Evolutionary conservation across 1,140 invertebrate species (phyloP).

Genomic region (Artemia franciscana): DNA sequence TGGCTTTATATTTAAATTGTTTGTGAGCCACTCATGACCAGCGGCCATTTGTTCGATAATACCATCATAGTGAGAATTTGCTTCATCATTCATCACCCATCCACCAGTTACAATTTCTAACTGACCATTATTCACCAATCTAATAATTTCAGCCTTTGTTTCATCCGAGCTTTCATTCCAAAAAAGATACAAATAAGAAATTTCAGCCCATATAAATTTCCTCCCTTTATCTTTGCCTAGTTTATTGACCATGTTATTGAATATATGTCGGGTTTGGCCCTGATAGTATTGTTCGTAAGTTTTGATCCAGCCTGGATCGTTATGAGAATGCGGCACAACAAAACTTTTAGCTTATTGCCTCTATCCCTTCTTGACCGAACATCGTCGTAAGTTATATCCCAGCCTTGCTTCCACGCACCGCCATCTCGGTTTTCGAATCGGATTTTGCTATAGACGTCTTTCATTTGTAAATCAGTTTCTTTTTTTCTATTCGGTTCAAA

Average conservation of each 20-base stretch:
- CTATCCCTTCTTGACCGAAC: too few relatives aligned
- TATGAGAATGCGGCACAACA: slow-evolving; percentile 90
- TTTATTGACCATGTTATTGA: slow-evolving; percentile 70
- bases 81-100: slow-evolving; percentile 43
- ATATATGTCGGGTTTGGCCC: slow-evolving; percentile 61
- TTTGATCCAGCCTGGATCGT: slow-evolving; percentile 89
- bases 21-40: slow-evolving; percentile 77
- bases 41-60: slow-evolving; percentile 58
- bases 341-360: too few relatives aligned
- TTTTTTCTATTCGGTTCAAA: background rate
- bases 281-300: slow-evolving; percentile 85
- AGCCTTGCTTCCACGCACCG: slow-evolving; percentile 96
- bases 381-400: slow-evolving; percentile 60
- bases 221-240: slow-evolving; percentile 45
- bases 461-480: slow-evolving; percentile 2
- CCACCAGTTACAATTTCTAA: slow-evolving; percentile 37
- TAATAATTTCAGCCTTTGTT: slow-evolving; percentile 42
- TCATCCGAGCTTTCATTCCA: slow-evolving; percentile 52
- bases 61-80: slow-evolving; percentile 32
- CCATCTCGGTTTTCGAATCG: slow-evolving; percentile 87
- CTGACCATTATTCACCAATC: slow-evolving; percentile 31
- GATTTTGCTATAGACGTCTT: slow-evolving; percentile 59
- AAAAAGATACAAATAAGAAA: slow-evolving; percentile 78
- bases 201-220: slow-evolving; percentile 95
- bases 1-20: slow-evolving; percentile 53